Evolutionary conservation across 1,140 invertebrate species (phyloP).

Genomic region (Aphaenogaster rudis): DNA sequence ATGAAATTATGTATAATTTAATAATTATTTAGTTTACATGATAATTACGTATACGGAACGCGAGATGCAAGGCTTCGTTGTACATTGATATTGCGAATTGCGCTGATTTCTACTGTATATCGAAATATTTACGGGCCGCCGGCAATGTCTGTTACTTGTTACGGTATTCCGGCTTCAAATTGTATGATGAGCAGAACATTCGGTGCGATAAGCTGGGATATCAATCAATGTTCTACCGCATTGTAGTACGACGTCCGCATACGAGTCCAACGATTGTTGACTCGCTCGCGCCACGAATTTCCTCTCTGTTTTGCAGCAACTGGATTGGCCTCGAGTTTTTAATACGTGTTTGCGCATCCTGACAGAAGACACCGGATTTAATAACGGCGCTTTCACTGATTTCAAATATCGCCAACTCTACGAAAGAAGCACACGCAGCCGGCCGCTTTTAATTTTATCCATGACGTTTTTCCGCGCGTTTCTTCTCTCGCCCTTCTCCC

Average conservation of each 20-base stretch:
- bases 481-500: not conserved
- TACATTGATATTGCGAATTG: not conserved
- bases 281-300: not conserved
- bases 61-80: not conserved
- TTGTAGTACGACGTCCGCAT: not conserved
- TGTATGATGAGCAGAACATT: constrained; percentile 25
- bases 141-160: constrained; percentile 16
- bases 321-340: constrained; percentile 53
- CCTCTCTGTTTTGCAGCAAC: not conserved
- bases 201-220: constrained; percentile 15
- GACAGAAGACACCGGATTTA: constrained; percentile 75
- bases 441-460: constrained; percentile 73
- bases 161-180: constrained; percentile 33
- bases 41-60: constrained; percentile 21
- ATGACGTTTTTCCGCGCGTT: constrained; percentile 19
- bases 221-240: constrained; percentile 45
- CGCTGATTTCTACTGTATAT: not conserved
- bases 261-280: constrained; percentile 19
- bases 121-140: constrained; percentile 28
- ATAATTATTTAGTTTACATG: constrained; percentile 24
- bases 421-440: constrained; percentile 45
- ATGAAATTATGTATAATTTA: constrained; percentile 1
- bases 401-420: constrained; percentile 74
- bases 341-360: constrained; percentile 71
- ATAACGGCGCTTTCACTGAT: constrained; percentile 76